Percentiles rank a stretch among this genome's conserved stretches.
phyloP scores from a whole-genome alignment of 2,797 vertebrate species.

The Pangasius mekongensis region DNA sequence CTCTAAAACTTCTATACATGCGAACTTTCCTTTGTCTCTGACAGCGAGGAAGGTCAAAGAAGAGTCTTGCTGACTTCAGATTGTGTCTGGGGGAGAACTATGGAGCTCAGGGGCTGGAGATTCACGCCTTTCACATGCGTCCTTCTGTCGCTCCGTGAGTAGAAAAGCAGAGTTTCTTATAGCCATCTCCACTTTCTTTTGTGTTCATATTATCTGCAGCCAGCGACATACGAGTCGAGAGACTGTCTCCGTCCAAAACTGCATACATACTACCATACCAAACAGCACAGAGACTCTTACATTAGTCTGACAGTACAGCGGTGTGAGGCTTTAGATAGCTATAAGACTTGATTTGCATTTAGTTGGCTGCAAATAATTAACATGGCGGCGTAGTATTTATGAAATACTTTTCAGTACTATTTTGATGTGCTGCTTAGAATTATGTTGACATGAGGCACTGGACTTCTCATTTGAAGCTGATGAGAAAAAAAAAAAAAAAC shows the following conservation, averaged over 20 bases:
- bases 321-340: neutral
- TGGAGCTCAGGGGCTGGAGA: slow-evolving; percentile 64
- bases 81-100: slow-evolving; percentile 53
- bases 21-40: slow-evolving; percentile 37
- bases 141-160: slow-evolving; percentile 66
- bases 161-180: slow-evolving; percentile 45
- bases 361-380: slow-evolving; percentile 9
- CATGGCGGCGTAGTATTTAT: slow-evolving; percentile 23
- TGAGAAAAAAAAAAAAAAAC: neutral
- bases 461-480: neutral
- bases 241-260: neutral
- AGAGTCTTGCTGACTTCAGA: slow-evolving; percentile 12
- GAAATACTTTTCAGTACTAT: neutral
- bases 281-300: neutral
- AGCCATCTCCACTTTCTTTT: slow-evolving; percentile 33
- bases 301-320: neutral
- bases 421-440: slow-evolving; percentile 5
- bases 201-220: slow-evolving; percentile 19
- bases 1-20: slow-evolving; percentile 30
- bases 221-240: neutral
- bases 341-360: slow-evolving; percentile 11
- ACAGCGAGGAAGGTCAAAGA: slow-evolving; percentile 28
- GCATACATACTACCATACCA: neutral
- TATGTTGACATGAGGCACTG: neutral
- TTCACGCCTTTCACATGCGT: slow-evolving; percentile 46